Evolutionary conservation across 2,888 invertebrate species (phyloP), one percentile per base, ranked within the genome.

Genomic region (Ecliptopera silaceata): DNA sequence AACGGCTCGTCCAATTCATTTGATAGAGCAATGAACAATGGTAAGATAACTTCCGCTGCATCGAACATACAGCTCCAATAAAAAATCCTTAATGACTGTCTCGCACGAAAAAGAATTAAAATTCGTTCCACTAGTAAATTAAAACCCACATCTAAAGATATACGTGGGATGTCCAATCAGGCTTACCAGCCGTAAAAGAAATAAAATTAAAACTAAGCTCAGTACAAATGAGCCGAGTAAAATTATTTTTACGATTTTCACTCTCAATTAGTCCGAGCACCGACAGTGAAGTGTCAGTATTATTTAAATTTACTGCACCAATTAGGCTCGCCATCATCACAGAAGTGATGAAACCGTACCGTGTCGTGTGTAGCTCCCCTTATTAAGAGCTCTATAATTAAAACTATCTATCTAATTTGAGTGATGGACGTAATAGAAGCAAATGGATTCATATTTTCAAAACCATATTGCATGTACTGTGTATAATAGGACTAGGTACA

Each of bases 231-330:
- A 87, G 88, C 72, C 84, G 88, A 75, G 80, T 87, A 82, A 85
- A 88, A 89, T 88, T 88, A 90, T 90, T 91, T 90, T 91, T 88
- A 91, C 88, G 89, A 86, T 86, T 84, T 87, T 80, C 84, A 86
- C 83, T 86, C 88, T 88, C 88, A 90, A 89, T 91, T 90, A 90
- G 87, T 80, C 74, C 78, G 68, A 76, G 82, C 80, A 80, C 80
- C 83, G 88, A 84, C 86, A 81, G 82, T 86, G 77, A 84, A 86
- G 82, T 88, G 89, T 88, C 89, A 88, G 88, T 84, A 82, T 88
- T 88, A 89, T 88, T 89, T 88, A 86, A 89, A 91, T 90, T 91
- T 90, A 91, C 88, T 80, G 84, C 80, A 75, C 90, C 88, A 91
- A 91, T 91, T 91, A 91, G 89, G 82, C 76, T 76, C 84, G 87